Evolutionary conservation across 2,113 vertebrate genomes (phyloP).

Genomic region (Calonectris borealis): DNA sequence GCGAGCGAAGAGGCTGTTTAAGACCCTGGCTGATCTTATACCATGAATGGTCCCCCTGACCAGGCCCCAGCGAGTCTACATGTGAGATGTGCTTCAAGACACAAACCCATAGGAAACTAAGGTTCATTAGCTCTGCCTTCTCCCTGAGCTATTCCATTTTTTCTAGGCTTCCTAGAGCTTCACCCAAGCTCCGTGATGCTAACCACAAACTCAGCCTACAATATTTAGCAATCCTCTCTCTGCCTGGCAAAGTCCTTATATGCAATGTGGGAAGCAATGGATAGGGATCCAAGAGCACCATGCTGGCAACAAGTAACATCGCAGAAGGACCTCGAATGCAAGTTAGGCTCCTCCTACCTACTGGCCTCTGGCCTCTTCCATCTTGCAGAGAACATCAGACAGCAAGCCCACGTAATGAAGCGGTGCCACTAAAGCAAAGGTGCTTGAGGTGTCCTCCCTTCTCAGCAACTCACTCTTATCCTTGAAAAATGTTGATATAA

Average conservation of each 20-base stretch:
- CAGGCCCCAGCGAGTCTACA: not conserved
- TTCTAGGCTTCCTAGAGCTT: not conserved
- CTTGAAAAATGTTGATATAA: not conserved
- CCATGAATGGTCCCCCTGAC: not conserved
- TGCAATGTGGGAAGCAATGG: not conserved
- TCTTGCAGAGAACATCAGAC: not conserved
- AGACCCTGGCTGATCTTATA: not conserved
- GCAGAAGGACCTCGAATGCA: not conserved
- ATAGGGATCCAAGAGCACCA: not conserved
- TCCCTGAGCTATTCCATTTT: not conserved
- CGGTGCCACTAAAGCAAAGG: not conserved
- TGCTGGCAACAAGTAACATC: not conserved
- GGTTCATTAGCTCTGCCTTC: not conserved
- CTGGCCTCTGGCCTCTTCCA: not conserved
- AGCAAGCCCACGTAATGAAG: not conserved
- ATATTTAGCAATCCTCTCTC: not conserved
- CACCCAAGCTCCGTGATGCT: not conserved
- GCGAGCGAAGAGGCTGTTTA: not conserved
- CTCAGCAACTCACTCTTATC: not conserved
- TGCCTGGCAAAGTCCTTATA: not conserved
- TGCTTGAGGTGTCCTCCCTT: not conserved
- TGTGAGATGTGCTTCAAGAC: not conserved
- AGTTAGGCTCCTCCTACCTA: not conserved
- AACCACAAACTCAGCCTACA: not conserved
- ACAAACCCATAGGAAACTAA: not conserved